Percentiles rank a stretch among this genome's conserved stretches.
Conservation (phyloP, 2,797 vertebrate genomes). For the Cyprinella venusta region DNA sequence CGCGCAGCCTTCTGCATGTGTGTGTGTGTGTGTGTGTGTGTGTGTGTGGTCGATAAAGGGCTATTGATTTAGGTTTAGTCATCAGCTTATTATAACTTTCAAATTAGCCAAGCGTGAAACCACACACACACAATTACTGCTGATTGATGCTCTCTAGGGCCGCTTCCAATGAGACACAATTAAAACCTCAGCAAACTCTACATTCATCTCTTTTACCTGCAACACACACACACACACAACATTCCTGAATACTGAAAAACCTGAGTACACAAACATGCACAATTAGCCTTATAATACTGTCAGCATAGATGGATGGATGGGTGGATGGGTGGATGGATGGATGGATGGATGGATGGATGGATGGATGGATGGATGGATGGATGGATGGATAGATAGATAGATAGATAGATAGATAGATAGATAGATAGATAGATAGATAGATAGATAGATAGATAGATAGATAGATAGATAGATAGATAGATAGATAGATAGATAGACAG, state of each 20-base stretch:
- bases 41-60: slow-evolving; percentile 11
- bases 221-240: background rate
- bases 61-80: slow-evolving; percentile 44
- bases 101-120: slow-evolving; percentile 31
- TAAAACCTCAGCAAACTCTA: slow-evolving; percentile 37
- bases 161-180: slow-evolving; percentile 36
- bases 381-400: background rate
- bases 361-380: rapidly evolving
- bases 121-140: slow-evolving; percentile 42
- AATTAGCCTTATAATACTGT: background rate
- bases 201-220: slow-evolving; percentile 39
- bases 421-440: background rate
- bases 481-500: background rate
- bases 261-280: background rate
- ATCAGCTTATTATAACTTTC: slow-evolving; percentile 38
- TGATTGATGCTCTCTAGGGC: slow-evolving; percentile 38
- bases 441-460: background rate
- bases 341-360: background rate
- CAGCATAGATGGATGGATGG: rapidly evolving
- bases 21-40: background rate
- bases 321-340: rapidly evolving
- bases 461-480: background rate
- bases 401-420: background rate
- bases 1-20: background rate
- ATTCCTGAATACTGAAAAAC: background rate